Evolutionary conservation across 1,140 invertebrate species (phyloP), one percentile per base, ranked within the genome.

Genomic region (Procambarus clarkii): DNA sequence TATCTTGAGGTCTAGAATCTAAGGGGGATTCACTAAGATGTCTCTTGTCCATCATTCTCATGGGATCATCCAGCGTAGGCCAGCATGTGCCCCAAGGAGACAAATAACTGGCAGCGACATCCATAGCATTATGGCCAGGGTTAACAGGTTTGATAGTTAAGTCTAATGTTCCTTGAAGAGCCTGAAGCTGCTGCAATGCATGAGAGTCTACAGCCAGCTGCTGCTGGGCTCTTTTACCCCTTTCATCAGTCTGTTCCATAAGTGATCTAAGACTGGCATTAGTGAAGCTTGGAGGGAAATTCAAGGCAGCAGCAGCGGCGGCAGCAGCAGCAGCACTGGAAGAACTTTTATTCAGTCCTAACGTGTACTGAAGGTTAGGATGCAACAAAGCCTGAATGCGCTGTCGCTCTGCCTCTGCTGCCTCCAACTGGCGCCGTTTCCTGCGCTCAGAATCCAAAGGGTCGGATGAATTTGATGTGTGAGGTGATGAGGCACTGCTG

Each of bases 1-100:
- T 98, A 93, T 98, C 97, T 94, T 98, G 92, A 76, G 85, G 80
- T 48, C 84, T 79, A 54, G 88, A 54, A 83, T 93, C 90, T 21
- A 86, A 50, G 11, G 89, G 88, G 44, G 87, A 89, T 24, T 93
- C 92, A 44, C 89, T 76, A 45, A 91, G 85, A 46, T 90, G 79
- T 78, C 91, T 88, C 85, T 93, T 93, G 44, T 93, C 92, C 3
- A 78, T 50, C 5, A 86, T 71, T 71, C 92, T 87, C 82, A 89
- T 46, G 44, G 81, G 91, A 64, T 92, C 92, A 54, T 93, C 92
- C 34, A 93, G 69, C 48, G 87, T 46, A 2, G 92, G 92, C 77
- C 92, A 83, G 34, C 92, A 91, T 21, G 92, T 91, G n/a, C 92
- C 91, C 34, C 91, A 58, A 24, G 82, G 82, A n/a, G 86, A 71